Evolutionary conservation across 2,113 vertebrate genomes (phyloP), one percentile per base, ranked within the genome.

Genomic region (Eurypyga helias): DNA sequence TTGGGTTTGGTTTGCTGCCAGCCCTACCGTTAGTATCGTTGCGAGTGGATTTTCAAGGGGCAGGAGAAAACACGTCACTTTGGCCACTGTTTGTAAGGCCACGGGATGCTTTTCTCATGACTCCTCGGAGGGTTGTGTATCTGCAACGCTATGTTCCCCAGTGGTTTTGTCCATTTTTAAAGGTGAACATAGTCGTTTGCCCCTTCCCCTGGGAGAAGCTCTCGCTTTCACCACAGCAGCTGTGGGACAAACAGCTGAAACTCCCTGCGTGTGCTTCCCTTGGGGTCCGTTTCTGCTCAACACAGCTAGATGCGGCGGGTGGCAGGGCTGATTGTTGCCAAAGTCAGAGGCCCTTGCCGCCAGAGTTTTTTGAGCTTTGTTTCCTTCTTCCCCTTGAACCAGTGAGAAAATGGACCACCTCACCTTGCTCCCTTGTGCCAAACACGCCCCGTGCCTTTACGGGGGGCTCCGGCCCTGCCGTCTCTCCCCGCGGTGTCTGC

Each of bases 1-100:
- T 45, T 78, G 33, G 82, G n/a, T 79, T 94, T 61, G 58, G 71
- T 94, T 91, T 96, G 76, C 92, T 96, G 92, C 72, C 83, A 75
- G 76, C 69, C 79, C 67, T 73, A 6, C 58, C 62, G 33, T 25
- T 88, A 28, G n/a, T 58, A 41, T 11, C 49, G 41, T 49, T 83
- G 46, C n/a, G 81, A 55, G 43, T 23, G 77, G 79, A 28, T 93
- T 90, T 90, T 83, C 67, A 83, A 85, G 51, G 64, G 19, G 17
- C 15, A 62, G 64, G 67, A 92, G 60, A 80, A 92, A 90, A 83
- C 70, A 45, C 19, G 62, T 73, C 34, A 19, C 34, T 78, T 82
- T 89, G 83, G 78, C 86, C 38, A 60, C 52, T 83, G 13, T 29
- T 6, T 72, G 1, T 54, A 70, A 60, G 72, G 89, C 48, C 51